Conservation (phyloP, 2,113 vertebrate genomes). For the Chamaea fasciata region DNA sequence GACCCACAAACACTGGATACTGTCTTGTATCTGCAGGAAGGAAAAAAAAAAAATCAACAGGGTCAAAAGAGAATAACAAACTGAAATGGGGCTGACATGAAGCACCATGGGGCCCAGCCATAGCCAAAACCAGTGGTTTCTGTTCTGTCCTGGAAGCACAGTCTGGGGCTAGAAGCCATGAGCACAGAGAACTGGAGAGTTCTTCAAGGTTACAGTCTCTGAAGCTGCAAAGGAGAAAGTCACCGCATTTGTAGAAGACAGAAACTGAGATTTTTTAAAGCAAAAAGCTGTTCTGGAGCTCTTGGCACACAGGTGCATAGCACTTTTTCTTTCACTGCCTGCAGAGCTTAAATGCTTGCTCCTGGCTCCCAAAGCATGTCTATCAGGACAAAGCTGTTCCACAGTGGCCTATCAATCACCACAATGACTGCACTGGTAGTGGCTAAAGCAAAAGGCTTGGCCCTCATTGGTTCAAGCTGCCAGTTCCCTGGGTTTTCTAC, state of each 20-base stretch:
- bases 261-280: neutral
- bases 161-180: neutral
- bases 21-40: slow-evolving; percentile 90
- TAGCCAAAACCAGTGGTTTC: neutral
- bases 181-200: neutral
- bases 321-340: slow-evolving; percentile 59
- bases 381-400: slow-evolving; percentile 60
- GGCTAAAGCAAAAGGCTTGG: slow-evolving; percentile 25
- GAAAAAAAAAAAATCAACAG: neutral
- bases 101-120: neutral
- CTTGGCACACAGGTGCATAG: slow-evolving; percentile 40
- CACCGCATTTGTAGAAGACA: neutral
- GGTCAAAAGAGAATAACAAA: neutral
- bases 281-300: slow-evolving; percentile 34
- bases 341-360: slow-evolving; percentile 52
- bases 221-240: neutral
- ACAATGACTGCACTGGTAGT: slow-evolving; percentile 42
- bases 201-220: neutral
- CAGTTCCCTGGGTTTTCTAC: slow-evolving; percentile 10
- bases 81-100: neutral
- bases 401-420: slow-evolving; percentile 59
- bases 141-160: neutral
- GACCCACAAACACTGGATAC: slow-evolving; percentile 96
- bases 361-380: slow-evolving; percentile 55
- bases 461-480: neutral